Evolutionary conservation across 2,113 vertebrate species (phyloP).

Genomic region (Tylochromis polylepis): DNA sequence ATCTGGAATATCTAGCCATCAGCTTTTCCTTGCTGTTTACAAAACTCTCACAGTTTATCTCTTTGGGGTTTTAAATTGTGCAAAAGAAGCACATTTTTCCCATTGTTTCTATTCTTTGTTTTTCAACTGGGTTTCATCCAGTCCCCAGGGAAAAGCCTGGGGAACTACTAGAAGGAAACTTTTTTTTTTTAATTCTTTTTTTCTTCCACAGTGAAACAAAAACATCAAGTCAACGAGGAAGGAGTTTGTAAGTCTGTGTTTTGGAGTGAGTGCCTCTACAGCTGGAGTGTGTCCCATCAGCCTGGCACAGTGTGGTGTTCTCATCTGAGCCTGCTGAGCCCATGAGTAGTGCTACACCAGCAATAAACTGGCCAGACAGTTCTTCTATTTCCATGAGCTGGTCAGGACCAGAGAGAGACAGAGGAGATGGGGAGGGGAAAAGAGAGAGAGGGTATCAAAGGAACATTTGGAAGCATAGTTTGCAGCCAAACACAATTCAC

Average conservation of each 20-base stretch:
- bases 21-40: conserved; percentile 50
- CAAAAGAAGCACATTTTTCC: conserved; percentile 51
- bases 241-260: conserved; percentile 56
- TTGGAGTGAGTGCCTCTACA: conserved; percentile 24
- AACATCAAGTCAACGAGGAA: conserved; percentile 29
- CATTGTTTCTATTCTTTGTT: conserved; percentile 34
- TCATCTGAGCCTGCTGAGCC: conserved; percentile 35
- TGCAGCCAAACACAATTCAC: conserved; percentile 55
- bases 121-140: conserved; percentile 44
- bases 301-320: conserved; percentile 11
- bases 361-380: conserved; percentile 21
- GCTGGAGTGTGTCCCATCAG: conserved; percentile 37
- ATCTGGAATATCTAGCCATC: conserved; percentile 58
- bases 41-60: conserved; percentile 49
- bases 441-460: conserved; percentile 47
- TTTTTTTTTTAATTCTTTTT: conserved; percentile 5
- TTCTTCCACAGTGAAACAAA: conserved; percentile 16
- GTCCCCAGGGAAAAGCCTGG: conserved; percentile 40
- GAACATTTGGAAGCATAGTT: conserved; percentile 50
- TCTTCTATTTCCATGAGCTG: conserved; percentile 16
- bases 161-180: conserved; percentile 42
- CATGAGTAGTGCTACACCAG: neutral
- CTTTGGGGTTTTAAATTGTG: conserved; percentile 59
- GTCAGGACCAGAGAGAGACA: conserved; percentile 13
- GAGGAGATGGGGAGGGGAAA: neutral